These are phyloP conservation scores for Apogon talboti DNA, from an alignment of 2,797 vertebrate genomes.

Conservation along the genomic window DNA sequence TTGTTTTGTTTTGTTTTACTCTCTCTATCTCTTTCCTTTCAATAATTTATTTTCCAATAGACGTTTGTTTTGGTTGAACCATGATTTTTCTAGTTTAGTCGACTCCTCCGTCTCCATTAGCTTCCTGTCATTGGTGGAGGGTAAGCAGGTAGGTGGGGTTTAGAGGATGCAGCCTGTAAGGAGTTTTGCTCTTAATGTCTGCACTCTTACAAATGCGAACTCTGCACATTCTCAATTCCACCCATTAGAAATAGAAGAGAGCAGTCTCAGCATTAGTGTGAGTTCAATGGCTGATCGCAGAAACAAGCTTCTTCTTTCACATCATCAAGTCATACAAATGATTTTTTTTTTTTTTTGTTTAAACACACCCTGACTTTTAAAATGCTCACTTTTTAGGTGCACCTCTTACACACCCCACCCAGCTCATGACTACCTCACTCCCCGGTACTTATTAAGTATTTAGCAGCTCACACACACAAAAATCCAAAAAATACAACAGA, in stretches of 20 bases:
- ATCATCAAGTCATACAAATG: background rate
- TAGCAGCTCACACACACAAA: constrained; percentile 83
- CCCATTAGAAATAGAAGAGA: constrained; percentile 7
- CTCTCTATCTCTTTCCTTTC: constrained; percentile 41
- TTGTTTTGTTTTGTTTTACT: constrained; percentile 17
- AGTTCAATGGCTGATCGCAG: background rate
- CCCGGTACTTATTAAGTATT: constrained; percentile 75
- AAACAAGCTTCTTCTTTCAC: constrained; percentile 5
- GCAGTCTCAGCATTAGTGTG: background rate
- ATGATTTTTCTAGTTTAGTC: constrained; percentile 42
- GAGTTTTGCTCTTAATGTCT: background rate
- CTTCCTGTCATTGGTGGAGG: constrained; percentile 55
- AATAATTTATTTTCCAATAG: constrained; percentile 81
- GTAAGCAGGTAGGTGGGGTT: constrained; percentile 33
- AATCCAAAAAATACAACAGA: constrained; percentile 43
- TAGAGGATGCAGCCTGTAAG: constrained; percentile 15
- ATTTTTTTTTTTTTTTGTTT: constrained; percentile 14
- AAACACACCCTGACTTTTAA: no score
- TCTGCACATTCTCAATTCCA: constrained; percentile 10
- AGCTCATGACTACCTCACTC: constrained; percentile 48
- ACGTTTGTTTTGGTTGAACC: constrained; percentile 76
- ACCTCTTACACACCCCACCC: constrained; percentile 40
- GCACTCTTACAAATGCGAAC: background rate
- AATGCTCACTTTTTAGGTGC: constrained; percentile 30
- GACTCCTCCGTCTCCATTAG: constrained; percentile 16